phyloP scores from a whole-genome alignment of 2,113 vertebrate genomes.

The Mohoua ochrocephala region DNA sequence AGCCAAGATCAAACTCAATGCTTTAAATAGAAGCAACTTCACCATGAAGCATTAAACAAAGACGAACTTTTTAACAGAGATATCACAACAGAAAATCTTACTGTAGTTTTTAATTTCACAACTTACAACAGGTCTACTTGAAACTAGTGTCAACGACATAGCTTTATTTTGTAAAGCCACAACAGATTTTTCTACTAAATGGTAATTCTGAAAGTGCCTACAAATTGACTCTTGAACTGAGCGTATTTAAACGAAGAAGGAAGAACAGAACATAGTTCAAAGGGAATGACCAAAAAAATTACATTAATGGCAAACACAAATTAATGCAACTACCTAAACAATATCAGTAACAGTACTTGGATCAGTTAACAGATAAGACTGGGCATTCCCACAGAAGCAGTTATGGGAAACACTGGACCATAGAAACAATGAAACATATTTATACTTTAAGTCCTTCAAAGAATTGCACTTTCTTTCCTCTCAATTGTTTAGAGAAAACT shows the following conservation, averaged over 20 bases:
- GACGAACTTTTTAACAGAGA: not conserved
- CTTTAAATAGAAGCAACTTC: slow-evolving; percentile 75
- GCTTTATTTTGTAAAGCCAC: slow-evolving; percentile 35
- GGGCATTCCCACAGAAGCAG: not conserved
- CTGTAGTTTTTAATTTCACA: slow-evolving; percentile 44
- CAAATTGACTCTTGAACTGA: not conserved
- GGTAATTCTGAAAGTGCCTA: not conserved
- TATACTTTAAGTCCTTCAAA: not conserved
- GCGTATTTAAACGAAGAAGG: not conserved
- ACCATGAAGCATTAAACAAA: slow-evolving; percentile 55
- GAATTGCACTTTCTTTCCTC: not conserved
- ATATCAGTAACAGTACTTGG: not conserved
- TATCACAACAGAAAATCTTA: slow-evolving; percentile 55
- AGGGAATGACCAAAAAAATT: not conserved
- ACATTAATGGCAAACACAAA: not conserved
- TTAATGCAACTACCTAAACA: not conserved
- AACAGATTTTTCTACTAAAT: not conserved
- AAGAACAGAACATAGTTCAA: not conserved
- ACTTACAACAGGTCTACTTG: slow-evolving; percentile 12
- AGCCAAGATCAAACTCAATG: slow-evolving; percentile 72
- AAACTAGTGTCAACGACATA: not conserved
- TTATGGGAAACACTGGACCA: not conserved
- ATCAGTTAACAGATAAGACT: not conserved
- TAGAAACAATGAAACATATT: not conserved
- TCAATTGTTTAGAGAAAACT: not conserved